Percentiles rank a stretch among this genome's conserved stretches.
These are phyloP conservation scores for Amblyopsis hoosieri DNA, from an alignment of 2,797 vertebrate species.

Conservation along the genomic window DNA sequence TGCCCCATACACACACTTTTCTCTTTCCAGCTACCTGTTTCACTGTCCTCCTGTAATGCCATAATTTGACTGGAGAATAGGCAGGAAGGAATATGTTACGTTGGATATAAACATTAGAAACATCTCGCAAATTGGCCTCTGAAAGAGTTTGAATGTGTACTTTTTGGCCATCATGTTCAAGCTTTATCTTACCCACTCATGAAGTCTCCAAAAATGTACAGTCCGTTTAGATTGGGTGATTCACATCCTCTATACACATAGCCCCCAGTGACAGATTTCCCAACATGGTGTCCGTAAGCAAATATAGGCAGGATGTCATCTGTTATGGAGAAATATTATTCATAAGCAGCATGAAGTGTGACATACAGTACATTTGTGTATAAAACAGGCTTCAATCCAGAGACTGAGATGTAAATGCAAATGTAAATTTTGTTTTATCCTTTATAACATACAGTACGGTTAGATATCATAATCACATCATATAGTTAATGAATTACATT, in stretches of 20 bases:
- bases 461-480: too few species aligned
- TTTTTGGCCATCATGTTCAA: background rate
- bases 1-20: conserved; percentile 93
- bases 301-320: conserved; percentile 93
- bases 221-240: conserved; percentile 91
- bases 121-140: too few species aligned
- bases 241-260: conserved; percentile 93
- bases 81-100: background rate
- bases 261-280: conserved; percentile 94
- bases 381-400: too few species aligned
- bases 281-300: conserved; percentile 91
- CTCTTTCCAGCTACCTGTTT: conserved; percentile 83
- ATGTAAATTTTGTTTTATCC: too few species aligned
- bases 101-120: too few species aligned
- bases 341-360: too few species aligned
- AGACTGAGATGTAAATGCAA: too few species aligned
- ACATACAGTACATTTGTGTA: too few species aligned
- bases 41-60: conserved; percentile 85
- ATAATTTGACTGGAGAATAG: conserved; percentile 83
- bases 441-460: too few species aligned
- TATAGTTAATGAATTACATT: too few species aligned
- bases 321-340: conserved; percentile 46
- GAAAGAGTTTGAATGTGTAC: background rate
- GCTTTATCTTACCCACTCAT: conserved; percentile 89
- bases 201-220: conserved; percentile 97